These are phyloP conservation scores for Andrena bucephala DNA, from an alignment of 2,888 invertebrate species.

Conservation along the genomic window DNA sequence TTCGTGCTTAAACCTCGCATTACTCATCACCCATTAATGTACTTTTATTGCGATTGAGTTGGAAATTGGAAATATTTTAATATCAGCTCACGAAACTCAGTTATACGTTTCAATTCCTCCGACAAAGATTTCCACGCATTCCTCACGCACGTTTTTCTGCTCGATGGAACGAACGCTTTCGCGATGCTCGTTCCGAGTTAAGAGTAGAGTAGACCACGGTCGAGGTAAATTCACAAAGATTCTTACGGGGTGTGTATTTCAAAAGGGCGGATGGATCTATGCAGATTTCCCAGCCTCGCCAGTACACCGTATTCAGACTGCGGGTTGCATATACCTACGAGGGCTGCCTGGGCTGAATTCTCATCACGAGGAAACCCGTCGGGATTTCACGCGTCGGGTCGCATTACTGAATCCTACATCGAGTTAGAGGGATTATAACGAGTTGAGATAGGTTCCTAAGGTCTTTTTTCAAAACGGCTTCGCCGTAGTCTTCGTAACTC, in stretches of 20 bases:
- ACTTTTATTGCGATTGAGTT: too few species aligned
- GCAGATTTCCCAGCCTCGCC: constrained; percentile 36
- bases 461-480: constrained; percentile 39
- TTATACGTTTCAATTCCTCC: background rate
- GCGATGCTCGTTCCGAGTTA: background rate
- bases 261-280: constrained; percentile 19
- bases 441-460: constrained; percentile 71
- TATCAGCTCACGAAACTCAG: background rate
- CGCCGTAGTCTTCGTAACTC: constrained; percentile 21
- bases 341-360: constrained; percentile 48
- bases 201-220: background rate
- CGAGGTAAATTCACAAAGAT: constrained; percentile 9
- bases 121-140: background rate
- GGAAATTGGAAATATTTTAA: too few species aligned
- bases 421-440: constrained; percentile 78
- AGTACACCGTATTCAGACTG: constrained; percentile 31
- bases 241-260: constrained; percentile 8
- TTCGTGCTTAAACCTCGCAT: too few species aligned
- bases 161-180: background rate
- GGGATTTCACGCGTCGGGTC: constrained; percentile 81
- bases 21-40: too few species aligned
- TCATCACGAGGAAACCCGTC: constrained; percentile 68
- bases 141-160: background rate
- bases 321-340: constrained; percentile 46
- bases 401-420: constrained; percentile 78